phyloP scores from a whole-genome alignment of 2,888 invertebrate genomes.

The Mythimna impura region DNA sequence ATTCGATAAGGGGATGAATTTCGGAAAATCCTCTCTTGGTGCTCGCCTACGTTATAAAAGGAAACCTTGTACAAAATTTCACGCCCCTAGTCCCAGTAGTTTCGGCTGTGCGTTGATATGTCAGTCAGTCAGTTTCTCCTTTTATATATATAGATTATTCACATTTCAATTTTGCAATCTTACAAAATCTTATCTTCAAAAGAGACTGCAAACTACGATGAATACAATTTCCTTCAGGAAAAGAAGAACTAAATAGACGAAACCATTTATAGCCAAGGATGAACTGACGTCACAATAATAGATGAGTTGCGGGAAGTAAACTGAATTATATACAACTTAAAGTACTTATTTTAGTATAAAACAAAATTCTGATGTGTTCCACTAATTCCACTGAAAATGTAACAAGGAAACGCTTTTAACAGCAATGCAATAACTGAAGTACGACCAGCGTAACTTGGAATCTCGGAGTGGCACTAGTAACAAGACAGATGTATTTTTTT shows the following conservation, averaged over 20 bases:
- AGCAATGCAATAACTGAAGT: not conserved
- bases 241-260: not conserved
- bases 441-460: not conserved
- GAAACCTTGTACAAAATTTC: too few species aligned
- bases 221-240: not conserved
- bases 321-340: constrained; percentile 14
- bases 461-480: constrained; percentile 1
- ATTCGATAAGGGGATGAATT: too few species aligned
- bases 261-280: not conserved
- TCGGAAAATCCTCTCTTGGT: too few species aligned
- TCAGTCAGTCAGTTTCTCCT: too few species aligned
- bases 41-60: too few species aligned
- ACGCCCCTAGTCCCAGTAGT: too few species aligned
- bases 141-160: too few species aligned
- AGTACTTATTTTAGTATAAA: constrained; percentile 21
- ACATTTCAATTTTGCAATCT: not conserved
- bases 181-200: not conserved
- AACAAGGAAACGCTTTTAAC: constrained; percentile 53
- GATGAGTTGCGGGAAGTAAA: constrained; percentile 6
- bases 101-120: too few species aligned
- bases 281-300: not conserved
- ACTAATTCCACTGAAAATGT: constrained; percentile 22
- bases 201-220: not conserved
- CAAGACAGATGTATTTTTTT: not conserved
- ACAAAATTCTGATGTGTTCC: constrained; percentile 24